Evolutionary conservation across 30 jellyfish, hydroid and myxozoan genomes (phyloP).

Genomic region (Phacellophora camtschatica): DNA sequence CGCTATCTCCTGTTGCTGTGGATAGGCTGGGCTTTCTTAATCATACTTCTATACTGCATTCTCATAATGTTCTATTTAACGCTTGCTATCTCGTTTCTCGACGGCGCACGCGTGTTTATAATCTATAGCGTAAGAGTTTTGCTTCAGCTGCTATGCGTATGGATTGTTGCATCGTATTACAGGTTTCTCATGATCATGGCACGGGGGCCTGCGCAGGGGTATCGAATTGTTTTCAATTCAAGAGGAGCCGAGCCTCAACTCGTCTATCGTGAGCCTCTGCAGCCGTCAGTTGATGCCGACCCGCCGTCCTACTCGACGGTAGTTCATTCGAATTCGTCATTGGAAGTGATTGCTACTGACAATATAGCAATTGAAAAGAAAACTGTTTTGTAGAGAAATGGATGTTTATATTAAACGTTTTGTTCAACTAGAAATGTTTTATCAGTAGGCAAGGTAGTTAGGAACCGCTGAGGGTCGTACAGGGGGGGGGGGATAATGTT

Average conservation of each 20-base stretch:
- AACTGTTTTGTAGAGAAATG: background rate
- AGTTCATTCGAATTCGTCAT: constrained; percentile 12
- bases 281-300: constrained; percentile 2
- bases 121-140: constrained; percentile 39
- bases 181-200: constrained; percentile 41
- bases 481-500: too few species aligned
- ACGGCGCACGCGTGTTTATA: constrained; percentile 48
- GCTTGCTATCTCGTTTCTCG: constrained; percentile 30
- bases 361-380: background rate
- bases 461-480: too few species aligned
- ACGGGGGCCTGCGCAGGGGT: constrained; percentile 65
- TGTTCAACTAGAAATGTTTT: background rate
- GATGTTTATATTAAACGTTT: background rate
- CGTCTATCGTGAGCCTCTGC: background rate
- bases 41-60: background rate
- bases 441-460: too few species aligned
- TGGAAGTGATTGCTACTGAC: background rate
- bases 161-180: constrained; percentile 73
- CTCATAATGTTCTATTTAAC: constrained; percentile 25
- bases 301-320: constrained; percentile 46
- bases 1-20: constrained; percentile 29
- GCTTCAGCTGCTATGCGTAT: constrained; percentile 46
- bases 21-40: constrained; percentile 47
- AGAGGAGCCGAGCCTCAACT: constrained; percentile 58
- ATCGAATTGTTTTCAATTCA: constrained; percentile 61